Conservation (phyloP, 2,113 vertebrate genomes). For the Panthera uncia region DNA sequence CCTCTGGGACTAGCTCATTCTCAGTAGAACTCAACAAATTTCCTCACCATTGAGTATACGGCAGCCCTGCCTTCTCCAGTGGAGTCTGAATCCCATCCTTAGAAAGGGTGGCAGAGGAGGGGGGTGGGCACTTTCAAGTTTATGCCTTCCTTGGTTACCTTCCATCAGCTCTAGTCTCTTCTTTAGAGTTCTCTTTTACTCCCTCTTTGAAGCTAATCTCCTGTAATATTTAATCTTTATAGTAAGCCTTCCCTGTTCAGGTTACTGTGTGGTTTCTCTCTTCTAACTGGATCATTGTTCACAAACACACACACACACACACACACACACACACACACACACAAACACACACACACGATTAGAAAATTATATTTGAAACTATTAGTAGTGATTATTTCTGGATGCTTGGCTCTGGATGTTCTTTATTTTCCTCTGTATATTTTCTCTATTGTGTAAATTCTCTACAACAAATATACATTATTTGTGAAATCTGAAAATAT, state of each 20-base stretch:
- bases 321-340: not conserved
- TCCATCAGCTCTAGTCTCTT: not conserved
- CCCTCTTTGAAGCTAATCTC: not conserved
- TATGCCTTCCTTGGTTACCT: not conserved
- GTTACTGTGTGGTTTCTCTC: not conserved
- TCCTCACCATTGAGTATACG: not conserved
- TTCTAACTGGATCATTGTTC: not conserved
- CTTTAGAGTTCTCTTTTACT: not conserved
- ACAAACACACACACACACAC: not conserved
- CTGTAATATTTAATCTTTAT: not conserved
- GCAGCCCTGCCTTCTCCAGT: not conserved
- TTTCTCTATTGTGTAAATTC: not conserved
- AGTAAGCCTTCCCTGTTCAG: not conserved
- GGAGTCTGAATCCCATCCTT: not conserved
- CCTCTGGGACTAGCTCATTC: not conserved
- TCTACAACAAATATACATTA: not conserved
- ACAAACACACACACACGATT: not conserved
- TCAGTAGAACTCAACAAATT: not conserved
- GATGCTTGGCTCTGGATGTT: not conserved
- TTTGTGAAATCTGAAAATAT: not conserved
- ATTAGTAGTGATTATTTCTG: not conserved
- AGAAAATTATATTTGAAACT: not conserved
- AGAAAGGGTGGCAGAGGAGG: not conserved
- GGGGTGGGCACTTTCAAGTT: fast-evolving
- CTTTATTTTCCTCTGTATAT: not conserved